These are phyloP conservation scores for Chaetodon trifasciatus DNA, from an alignment of 2,797 vertebrate genomes.

Conservation along the genomic window DNA sequence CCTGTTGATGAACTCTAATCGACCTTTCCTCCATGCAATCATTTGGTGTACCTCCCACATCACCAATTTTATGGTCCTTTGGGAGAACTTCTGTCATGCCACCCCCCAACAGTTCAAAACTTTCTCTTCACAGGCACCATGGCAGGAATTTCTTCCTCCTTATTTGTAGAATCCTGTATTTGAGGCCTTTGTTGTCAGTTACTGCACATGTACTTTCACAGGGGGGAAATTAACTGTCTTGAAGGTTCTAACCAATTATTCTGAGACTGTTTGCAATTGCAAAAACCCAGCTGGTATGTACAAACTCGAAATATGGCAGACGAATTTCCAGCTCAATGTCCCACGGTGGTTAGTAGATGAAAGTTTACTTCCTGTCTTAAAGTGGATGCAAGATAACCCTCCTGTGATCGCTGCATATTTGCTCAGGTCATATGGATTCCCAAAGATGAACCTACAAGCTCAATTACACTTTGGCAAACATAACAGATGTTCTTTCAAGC, in stretches of 20 bases:
- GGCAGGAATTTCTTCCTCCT: conserved; percentile 18
- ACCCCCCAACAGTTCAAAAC: conserved; percentile 24
- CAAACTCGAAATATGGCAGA: conserved; percentile 1
- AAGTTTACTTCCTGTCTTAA: conserved; percentile 24
- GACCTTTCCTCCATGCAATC: conserved; percentile 54
- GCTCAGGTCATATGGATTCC: neutral
- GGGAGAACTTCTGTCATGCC: conserved; percentile 42
- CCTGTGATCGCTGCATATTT: conserved; percentile 16
- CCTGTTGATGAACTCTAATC: conserved; percentile 67
- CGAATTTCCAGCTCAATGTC: neutral
- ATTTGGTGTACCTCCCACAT: conserved; percentile 37
- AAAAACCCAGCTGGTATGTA: conserved; percentile 16
- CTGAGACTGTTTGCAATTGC: neutral
- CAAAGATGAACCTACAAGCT: conserved; percentile 16
- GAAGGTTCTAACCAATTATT: neutral
- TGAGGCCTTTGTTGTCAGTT: conserved; percentile 9
- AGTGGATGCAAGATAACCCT: neutral
- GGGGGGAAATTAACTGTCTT: conserved; percentile 19
- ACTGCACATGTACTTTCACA: neutral
- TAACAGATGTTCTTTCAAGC: conserved; percentile 45
- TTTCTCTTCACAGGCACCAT: conserved; percentile 15
- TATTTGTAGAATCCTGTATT: conserved; percentile 10
- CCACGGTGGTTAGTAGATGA: neutral
- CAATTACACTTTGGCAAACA: conserved; percentile 5
- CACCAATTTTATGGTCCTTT: conserved; percentile 17